Conservation (phyloP, 2,888 invertebrate species). For the Caenorhabditis parvicauda region DNA sequence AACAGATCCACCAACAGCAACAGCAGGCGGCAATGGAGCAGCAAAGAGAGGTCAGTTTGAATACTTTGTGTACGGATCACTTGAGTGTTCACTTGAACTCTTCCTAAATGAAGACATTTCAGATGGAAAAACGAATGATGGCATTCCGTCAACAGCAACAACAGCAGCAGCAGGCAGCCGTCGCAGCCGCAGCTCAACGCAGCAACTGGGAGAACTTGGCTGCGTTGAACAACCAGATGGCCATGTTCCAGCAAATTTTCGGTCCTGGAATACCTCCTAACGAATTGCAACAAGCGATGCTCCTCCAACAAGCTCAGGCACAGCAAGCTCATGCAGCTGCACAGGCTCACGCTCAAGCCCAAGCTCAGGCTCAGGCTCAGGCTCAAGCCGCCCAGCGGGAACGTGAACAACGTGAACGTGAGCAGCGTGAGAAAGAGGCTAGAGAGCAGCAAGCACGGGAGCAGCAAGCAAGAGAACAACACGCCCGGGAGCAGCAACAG, state of each 20-base stretch:
- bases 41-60: not conserved
- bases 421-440: constrained; percentile 1
- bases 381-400: not conserved
- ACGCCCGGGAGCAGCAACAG: constrained; percentile 6
- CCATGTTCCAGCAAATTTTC: too few relatives aligned
- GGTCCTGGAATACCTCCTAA: not conserved
- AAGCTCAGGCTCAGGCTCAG: constrained; percentile 3
- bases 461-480: constrained; percentile 7
- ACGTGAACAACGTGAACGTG: constrained; percentile 5
- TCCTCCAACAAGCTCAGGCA: not conserved
- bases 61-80: not conserved
- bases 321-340: not conserved
- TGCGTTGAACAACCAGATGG: too few relatives aligned
- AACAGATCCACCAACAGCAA: constrained; percentile 8
- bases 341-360: constrained; percentile 1
- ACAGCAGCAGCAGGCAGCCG: constrained; percentile 2
- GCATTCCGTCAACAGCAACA: constrained; percentile 8
- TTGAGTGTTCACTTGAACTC: not conserved
- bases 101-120: not conserved
- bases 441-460: constrained; percentile 5
- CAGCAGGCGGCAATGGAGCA: constrained; percentile 2
- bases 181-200: not conserved
- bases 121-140: not conserved
- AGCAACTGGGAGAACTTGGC: not conserved
- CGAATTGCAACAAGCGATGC: constrained; percentile 8